These are phyloP conservation scores for mouse (Mus musculus) DNA, from an alignment of 2,113 vertebrate genomes.

Conservation along the genomic window DNA sequence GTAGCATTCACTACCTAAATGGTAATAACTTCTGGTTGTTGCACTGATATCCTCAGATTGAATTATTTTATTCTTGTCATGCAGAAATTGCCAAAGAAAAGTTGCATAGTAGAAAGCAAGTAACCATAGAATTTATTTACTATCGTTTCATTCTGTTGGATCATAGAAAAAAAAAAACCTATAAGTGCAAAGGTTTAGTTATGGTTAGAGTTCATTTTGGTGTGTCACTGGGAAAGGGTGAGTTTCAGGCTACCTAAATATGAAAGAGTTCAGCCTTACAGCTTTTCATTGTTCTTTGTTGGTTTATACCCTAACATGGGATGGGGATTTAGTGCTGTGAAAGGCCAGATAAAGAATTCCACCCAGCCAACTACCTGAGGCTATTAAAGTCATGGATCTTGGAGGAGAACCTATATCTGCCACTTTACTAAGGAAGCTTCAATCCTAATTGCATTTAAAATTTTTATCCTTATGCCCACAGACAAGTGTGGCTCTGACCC, in stretches of 20 bases:
- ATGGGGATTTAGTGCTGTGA: not conserved
- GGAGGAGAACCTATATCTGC: not conserved
- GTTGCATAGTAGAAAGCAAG: slow-evolving; percentile 79
- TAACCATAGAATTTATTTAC: slow-evolving; percentile 73
- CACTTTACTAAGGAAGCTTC: not conserved
- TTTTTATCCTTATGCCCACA: not conserved
- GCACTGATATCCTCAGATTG: slow-evolving; percentile 79
- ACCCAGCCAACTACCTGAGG: not conserved
- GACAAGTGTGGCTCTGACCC: not conserved
- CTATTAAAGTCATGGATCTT: not conserved
- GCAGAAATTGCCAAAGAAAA: slow-evolving; percentile 79
- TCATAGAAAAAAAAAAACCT: not conserved
- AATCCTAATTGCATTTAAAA: not conserved
- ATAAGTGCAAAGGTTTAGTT: slow-evolving; percentile 67
- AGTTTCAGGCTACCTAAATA: slow-evolving; percentile 58
- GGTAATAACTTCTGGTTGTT: slow-evolving; percentile 80
- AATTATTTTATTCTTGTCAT: slow-evolving; percentile 72
- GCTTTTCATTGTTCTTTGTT: slow-evolving; percentile 27
- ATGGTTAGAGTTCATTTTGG: slow-evolving; percentile 69
- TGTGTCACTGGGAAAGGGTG: slow-evolving; percentile 59
- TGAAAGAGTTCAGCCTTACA: slow-evolving; percentile 68
- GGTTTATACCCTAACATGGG: not conserved
- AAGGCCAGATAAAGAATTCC: slow-evolving; percentile 48
- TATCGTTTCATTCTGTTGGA: slow-evolving; percentile 44
- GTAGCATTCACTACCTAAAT: slow-evolving; percentile 82